phyloP scores from a whole-genome alignment of 2,113 vertebrate genomes.

The Cygnus atratus region DNA sequence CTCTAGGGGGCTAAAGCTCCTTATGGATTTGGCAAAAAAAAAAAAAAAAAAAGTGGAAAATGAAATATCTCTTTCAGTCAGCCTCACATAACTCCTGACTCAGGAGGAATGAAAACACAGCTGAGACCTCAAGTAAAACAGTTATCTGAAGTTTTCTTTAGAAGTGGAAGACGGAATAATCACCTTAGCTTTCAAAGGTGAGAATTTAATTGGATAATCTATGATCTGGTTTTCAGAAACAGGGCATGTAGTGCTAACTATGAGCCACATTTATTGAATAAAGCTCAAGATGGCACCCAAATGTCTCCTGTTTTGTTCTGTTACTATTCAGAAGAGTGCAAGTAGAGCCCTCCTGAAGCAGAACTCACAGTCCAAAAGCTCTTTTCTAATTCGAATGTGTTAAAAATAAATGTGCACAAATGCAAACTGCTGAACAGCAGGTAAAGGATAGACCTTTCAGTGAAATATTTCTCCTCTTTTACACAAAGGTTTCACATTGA shows the following conservation, averaged over 20 bases:
- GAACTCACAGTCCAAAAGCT: neutral
- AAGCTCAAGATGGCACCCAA: neutral
- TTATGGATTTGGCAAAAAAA: neutral
- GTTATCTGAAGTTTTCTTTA: neutral
- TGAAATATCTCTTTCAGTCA: neutral
- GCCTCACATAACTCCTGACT: neutral
- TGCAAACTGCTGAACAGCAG: neutral
- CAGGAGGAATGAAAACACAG: neutral
- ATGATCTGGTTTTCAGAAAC: neutral
- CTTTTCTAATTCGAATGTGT: neutral
- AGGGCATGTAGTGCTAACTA: neutral
- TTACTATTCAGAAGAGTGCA: neutral
- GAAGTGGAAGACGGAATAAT: neutral
- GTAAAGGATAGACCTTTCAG: neutral
- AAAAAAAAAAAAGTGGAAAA: conserved; percentile 12
- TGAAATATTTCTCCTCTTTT: neutral
- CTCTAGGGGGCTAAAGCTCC: neutral
- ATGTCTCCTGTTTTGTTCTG: neutral
- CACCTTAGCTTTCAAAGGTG: neutral
- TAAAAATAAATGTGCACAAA: neutral
- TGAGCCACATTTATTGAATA: neutral
- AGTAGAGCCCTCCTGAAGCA: neutral
- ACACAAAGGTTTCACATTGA: neutral
- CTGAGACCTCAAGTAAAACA: neutral
- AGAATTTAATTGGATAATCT: neutral